These are phyloP conservation scores for Abramis brama DNA, from an alignment of 2,113 vertebrate genomes.

Conservation along the genomic window DNA sequence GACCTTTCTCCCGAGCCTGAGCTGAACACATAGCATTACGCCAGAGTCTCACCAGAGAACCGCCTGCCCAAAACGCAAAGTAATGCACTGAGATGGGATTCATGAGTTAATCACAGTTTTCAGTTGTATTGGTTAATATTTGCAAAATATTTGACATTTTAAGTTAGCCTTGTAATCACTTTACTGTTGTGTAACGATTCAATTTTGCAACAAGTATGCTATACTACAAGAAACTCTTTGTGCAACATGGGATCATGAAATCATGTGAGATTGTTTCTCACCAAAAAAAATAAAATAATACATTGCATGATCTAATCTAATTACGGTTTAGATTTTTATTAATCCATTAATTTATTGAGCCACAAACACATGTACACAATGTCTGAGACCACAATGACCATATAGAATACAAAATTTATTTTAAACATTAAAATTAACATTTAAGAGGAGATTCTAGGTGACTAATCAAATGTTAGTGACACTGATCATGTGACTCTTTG, in stretches of 20 bases:
- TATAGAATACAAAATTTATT: too few relatives aligned
- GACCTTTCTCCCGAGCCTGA: conserved; percentile 65
- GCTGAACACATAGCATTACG: conserved; percentile 70
- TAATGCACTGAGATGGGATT: not conserved
- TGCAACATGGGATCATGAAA: not conserved
- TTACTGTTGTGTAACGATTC: not conserved
- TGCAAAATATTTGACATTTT: not conserved
- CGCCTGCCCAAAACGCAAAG: not conserved
- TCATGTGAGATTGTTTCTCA: not conserved
- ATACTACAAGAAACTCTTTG: not conserved
- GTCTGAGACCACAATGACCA: too few relatives aligned
- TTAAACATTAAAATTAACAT: not conserved
- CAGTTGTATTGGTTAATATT: not conserved
- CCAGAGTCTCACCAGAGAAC: conserved; percentile 63
- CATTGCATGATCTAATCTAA: not conserved
- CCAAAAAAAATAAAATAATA: not conserved
- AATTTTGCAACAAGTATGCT: not conserved
- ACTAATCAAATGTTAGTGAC: too few relatives aligned
- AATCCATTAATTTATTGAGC: not conserved
- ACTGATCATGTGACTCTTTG: not conserved
- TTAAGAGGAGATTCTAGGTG: too few relatives aligned
- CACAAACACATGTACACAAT: not conserved
- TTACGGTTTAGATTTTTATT: not conserved
- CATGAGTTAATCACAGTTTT: not conserved
- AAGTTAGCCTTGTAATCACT: not conserved